Percentiles rank a stretch among this genome's conserved stretches.
Evolutionary conservation across 2,797 vertebrate genomes (phyloP).

Genomic region (Gouania willdenowi): DNA sequence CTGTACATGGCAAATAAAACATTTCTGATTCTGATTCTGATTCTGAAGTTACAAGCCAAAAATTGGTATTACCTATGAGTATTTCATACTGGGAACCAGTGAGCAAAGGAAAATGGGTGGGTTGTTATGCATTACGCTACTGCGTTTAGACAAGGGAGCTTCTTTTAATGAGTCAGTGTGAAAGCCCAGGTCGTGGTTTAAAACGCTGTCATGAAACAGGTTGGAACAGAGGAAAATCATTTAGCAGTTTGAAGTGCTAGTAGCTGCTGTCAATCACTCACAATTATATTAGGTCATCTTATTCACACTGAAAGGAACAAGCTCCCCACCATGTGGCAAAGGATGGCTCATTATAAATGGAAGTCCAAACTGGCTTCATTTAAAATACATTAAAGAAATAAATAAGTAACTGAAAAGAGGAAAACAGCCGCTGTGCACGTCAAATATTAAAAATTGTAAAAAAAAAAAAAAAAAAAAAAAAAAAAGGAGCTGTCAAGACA

Average conservation of each 20-base stretch:
- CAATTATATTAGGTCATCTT: constrained; percentile 57
- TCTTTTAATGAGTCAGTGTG: constrained; percentile 50
- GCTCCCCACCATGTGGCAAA: constrained; percentile 28
- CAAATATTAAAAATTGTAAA: constrained; percentile 2
- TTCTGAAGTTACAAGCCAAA: constrained; percentile 52
- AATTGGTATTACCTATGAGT: constrained; percentile 49
- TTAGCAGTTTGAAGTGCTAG: constrained; percentile 42
- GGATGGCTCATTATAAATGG: constrained; percentile 37
- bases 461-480: constrained; percentile 6
- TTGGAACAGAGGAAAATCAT: constrained; percentile 53
- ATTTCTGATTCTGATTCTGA: too few relatives aligned
- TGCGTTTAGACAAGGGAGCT: constrained; percentile 35
- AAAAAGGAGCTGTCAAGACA: constrained; percentile 30
- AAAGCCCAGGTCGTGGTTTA: constrained; percentile 36
- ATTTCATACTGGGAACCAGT: constrained; percentile 21
- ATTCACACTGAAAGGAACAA: constrained; percentile 44
- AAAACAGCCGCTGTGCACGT: neutral
- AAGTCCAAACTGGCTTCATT: constrained; percentile 18
- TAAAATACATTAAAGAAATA: too few relatives aligned
- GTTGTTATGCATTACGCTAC: neutral
- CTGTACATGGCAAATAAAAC: too few relatives aligned
- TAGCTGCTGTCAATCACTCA: constrained; percentile 53
- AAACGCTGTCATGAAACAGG: constrained; percentile 31
- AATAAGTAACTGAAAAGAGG: neutral
- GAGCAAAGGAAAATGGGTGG: neutral